Conservation (phyloP, 2,797 vertebrate species). For the Spinus pinus region DNA sequence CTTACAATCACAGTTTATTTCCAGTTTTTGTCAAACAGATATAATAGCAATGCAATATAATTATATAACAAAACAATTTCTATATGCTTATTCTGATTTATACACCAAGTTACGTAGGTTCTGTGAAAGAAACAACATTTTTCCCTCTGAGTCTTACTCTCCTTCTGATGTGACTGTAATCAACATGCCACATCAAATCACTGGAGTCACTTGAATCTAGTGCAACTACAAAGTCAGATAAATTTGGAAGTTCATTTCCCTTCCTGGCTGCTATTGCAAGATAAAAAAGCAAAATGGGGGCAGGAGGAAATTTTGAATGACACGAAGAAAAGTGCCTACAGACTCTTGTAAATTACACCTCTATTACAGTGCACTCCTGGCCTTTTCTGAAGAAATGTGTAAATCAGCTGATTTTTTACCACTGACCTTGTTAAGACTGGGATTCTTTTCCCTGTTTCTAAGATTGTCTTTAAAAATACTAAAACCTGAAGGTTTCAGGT, state of each 20-base stretch:
- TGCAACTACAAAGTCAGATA: neutral
- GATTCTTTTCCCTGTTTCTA: neutral
- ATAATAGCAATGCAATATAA: neutral
- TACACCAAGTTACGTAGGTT: neutral
- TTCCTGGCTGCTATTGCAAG: neutral
- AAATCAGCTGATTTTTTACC: neutral
- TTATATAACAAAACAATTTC: neutral
- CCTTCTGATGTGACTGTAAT: neutral
- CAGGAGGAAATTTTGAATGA: neutral
- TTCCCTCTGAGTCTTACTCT: neutral
- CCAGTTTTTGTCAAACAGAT: neutral
- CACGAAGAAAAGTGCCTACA: neutral
- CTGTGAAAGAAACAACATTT: neutral
- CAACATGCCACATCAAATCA: neutral
- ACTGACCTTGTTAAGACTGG: neutral
- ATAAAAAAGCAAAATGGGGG: neutral
- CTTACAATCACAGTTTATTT: neutral
- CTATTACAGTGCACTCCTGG: neutral
- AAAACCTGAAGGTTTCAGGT: neutral
- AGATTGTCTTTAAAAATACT: neutral
- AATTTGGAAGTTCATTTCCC: neutral
- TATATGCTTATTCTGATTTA: neutral
- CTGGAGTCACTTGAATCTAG: neutral
- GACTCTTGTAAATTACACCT: neutral
- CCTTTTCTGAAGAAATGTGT: neutral